phyloP scores from a whole-genome alignment of 1,140 invertebrate species.

The Diprion similis region DNA sequence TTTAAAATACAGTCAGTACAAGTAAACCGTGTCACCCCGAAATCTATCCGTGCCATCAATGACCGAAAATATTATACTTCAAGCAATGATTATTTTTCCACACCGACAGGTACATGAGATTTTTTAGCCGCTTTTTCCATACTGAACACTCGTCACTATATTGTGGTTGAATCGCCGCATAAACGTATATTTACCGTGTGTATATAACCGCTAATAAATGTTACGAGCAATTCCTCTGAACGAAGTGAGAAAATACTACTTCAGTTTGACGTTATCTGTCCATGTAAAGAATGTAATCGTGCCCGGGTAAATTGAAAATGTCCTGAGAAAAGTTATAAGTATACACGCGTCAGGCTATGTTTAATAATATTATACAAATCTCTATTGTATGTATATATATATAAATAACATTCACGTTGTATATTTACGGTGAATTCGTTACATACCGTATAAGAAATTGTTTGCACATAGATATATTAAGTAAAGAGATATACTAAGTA shows the following conservation, averaged over 20 bases:
- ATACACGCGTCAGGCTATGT: neutral
- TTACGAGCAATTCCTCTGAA: neutral
- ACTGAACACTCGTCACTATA: no score
- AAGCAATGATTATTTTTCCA: no score
- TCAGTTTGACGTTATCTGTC: neutral
- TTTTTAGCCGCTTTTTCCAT: no score
- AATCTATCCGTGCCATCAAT: no score
- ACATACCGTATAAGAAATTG: neutral
- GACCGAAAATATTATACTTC: no score
- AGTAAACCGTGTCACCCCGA: no score
- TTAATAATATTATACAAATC: neutral
- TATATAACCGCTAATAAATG: neutral
- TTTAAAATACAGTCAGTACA: no score
- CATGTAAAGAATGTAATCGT: neutral
- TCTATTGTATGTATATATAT: neutral
- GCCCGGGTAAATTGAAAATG: neutral
- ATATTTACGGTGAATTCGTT: neutral
- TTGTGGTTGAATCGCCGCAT: no score
- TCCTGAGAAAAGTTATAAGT: neutral
- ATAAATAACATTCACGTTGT: neutral
- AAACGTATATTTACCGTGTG: no score
- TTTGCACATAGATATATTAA: neutral
- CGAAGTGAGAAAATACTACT: neutral
- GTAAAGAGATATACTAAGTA: neutral
- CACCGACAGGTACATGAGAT: no score